A percentile compares a stretch with the other conserved stretches of the same genome.
Conservation (phyloP, 2,113 vertebrate species). For the Cephalopterus ornatus region DNA sequence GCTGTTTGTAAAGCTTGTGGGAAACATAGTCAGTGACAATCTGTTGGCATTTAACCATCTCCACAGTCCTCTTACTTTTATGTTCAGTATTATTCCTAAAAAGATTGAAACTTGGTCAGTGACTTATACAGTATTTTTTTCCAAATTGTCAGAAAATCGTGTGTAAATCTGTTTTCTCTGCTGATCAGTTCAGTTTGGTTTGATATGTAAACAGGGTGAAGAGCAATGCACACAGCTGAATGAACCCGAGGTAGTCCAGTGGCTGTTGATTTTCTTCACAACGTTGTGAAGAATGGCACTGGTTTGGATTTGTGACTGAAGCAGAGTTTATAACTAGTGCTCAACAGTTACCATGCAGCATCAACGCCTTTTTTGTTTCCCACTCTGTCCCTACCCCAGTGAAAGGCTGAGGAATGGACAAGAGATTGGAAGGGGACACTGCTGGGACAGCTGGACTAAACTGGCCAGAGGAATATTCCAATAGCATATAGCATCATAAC, state of each 20-base stretch:
- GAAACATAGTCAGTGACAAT: neutral
- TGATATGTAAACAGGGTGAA: neutral
- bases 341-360: neutral
- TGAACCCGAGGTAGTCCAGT: neutral
- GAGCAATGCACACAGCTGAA: neutral
- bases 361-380: neutral
- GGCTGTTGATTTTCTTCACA: neutral
- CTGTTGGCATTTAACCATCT: neutral
- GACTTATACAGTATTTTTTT: neutral
- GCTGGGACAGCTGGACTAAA: neutral
- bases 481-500: rapidly evolving
- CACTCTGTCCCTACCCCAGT: neutral
- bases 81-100: neutral
- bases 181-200: neutral
- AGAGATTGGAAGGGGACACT: neutral
- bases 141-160: neutral
- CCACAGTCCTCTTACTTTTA: neutral
- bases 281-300: too few species aligned
- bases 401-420: neutral
- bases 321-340: neutral
- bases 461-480: neutral
- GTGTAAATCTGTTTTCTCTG: neutral
- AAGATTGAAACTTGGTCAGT: neutral
- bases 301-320: neutral
- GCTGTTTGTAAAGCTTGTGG: neutral